phyloP scores from a whole-genome alignment of 2,113 vertebrate genomes.

The Zosterops pallidus region DNA sequence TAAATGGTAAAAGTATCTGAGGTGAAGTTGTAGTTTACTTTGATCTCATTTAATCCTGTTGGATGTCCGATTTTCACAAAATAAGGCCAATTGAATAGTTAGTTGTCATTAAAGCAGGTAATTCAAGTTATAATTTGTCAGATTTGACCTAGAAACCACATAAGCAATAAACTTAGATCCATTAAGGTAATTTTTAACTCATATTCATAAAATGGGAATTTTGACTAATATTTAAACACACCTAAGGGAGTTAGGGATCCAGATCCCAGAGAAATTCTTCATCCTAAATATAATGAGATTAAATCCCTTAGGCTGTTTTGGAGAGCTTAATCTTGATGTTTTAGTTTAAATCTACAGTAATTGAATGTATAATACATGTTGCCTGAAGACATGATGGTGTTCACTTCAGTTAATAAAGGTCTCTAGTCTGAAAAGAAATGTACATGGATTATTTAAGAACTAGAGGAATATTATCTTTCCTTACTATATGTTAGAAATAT shows the following conservation, averaged over 20 bases:
- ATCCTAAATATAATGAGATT: background rate
- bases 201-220: background rate
- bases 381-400: conserved; percentile 46
- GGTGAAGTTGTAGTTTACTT: background rate
- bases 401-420: conserved; percentile 30
- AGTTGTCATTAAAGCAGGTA: background rate
- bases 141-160: background rate
- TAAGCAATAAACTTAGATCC: background rate
- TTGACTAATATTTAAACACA: background rate
- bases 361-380: conserved; percentile 54
- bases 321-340: conserved; percentile 36
- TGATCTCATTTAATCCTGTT: background rate
- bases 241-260: background rate
- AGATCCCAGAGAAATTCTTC: background rate
- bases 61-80: background rate
- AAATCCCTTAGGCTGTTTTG: conserved; percentile 35
- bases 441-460: conserved; percentile 59
- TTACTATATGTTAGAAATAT: background rate
- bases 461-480: background rate
- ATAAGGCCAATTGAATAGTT: background rate
- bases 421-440: conserved; percentile 11
- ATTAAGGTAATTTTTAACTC: background rate
- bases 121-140: background rate
- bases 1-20: background rate
- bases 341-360: conserved; percentile 41